phyloP scores from a whole-genome alignment of 2,797 vertebrate species.

The Salmo trutta region DNA sequence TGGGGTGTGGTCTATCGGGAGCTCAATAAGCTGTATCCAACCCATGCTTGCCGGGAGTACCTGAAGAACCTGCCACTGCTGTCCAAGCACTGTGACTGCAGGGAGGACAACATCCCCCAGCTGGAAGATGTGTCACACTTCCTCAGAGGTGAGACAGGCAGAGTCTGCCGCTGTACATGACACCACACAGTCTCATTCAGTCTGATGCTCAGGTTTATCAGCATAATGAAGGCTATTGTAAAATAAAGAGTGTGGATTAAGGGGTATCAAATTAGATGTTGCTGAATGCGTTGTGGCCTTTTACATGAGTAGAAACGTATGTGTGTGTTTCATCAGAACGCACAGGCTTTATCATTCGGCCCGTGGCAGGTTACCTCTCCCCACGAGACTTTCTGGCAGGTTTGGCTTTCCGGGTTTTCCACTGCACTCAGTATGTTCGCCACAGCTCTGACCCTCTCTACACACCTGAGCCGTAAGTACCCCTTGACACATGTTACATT shows the following conservation, averaged over 20 bases:
- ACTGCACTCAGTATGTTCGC: conserved; percentile 97
- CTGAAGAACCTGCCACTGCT: conserved; percentile 95
- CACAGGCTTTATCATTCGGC: conserved; percentile 94
- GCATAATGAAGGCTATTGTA: neutral
- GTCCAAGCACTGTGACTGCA: conserved; percentile 90
- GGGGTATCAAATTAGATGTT: neutral
- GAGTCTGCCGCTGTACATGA: neutral
- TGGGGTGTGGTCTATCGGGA: conserved; percentile 95
- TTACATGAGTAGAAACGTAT: neutral
- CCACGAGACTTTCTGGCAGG: conserved; percentile 97
- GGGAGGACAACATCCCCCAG: conserved; percentile 96
- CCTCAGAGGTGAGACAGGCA: conserved; percentile 82
- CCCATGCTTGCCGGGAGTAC: conserved; percentile 92
- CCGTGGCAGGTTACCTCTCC: conserved; percentile 94
- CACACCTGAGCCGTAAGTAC: conserved; percentile 94
- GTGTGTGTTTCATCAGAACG: conserved; percentile 75
- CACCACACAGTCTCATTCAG: neutral
- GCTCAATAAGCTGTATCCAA: conserved; percentile 93
- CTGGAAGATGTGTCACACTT: conserved; percentile 95
- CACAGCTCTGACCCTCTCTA: conserved; percentile 97
- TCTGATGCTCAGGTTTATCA: neutral
- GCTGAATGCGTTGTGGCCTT: neutral
- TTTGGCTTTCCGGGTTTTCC: conserved; percentile 96
- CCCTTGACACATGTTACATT: neutral
- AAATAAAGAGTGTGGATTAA: neutral